These are phyloP conservation scores for Peribatodes rhomboidaria DNA, from an alignment of 2,888 invertebrate genomes.

Conservation along the genomic window DNA sequence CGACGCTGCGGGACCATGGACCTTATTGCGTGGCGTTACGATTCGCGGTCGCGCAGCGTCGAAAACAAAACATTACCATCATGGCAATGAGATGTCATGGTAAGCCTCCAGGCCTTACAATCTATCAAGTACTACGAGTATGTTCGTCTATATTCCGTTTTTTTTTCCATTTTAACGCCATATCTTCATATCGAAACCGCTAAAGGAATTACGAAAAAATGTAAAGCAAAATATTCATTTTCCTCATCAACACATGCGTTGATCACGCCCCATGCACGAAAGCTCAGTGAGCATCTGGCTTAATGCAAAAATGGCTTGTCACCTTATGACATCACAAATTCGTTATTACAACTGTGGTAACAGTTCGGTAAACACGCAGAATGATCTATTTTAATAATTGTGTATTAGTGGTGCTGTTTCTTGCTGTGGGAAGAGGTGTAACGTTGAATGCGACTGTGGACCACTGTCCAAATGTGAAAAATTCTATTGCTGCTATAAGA, in stretches of 20 bases:
- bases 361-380: slow-evolving; percentile 18
- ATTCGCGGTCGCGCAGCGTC: too few species aligned
- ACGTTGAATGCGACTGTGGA: slow-evolving; percentile 28
- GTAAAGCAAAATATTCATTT: not conserved
- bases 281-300: slow-evolving; percentile 5
- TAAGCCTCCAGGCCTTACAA: too few species aligned
- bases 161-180: not conserved
- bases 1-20: too few species aligned
- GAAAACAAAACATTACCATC: too few species aligned
- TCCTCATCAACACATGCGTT: slow-evolving; percentile 7
- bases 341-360: slow-evolving; percentile 10
- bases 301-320: slow-evolving; percentile 20
- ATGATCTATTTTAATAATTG: slow-evolving; percentile 36
- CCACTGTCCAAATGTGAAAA: slow-evolving; percentile 58
- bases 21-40: too few species aligned
- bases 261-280: slow-evolving; percentile 24
- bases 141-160: too few species aligned
- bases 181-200: not conserved
- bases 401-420: slow-evolving; percentile 34
- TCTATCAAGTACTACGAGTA: too few species aligned
- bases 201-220: not conserved
- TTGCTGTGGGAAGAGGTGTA: slow-evolving; percentile 26
- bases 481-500: slow-evolving; percentile 51
- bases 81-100: too few species aligned
- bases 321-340: slow-evolving; percentile 15